phyloP scores from a whole-genome alignment of 2,113 vertebrate species.

The Centrocercus urophasianus region DNA sequence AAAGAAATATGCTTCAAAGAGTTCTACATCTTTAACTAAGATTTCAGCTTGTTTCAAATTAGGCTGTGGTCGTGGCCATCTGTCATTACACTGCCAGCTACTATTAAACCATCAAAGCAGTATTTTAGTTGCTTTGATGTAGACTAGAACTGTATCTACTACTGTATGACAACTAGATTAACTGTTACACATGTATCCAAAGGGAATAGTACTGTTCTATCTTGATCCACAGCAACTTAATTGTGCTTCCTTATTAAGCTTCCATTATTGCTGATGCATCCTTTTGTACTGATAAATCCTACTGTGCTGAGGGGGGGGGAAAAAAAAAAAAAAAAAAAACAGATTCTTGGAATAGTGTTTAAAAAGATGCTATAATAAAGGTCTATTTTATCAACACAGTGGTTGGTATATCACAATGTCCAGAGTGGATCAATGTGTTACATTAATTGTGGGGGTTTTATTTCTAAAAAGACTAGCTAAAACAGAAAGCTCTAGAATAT shows the following conservation, averaged over 20 bases:
- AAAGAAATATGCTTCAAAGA: not conserved
- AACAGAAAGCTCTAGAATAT: not conserved
- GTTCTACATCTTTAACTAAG: not conserved
- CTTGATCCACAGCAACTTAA: constrained; percentile 20
- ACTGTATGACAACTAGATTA: constrained; percentile 67
- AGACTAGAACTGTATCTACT: constrained; percentile 63
- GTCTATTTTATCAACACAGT: not conserved
- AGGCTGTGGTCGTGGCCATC: constrained; percentile 59
- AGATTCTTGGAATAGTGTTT: not conserved
- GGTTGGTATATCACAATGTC: not conserved
- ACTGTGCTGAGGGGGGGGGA: not conserved
- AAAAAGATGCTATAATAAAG: not conserved
- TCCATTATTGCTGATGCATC: not conserved
- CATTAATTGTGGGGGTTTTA: not conserved
- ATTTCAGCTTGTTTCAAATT: constrained; percentile 62
- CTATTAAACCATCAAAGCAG: constrained; percentile 78
- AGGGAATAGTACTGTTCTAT: constrained; percentile 54
- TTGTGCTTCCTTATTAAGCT: constrained; percentile 17
- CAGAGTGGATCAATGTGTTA: not conserved
- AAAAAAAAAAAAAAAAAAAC: not conserved
- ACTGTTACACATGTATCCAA: constrained; percentile 75
- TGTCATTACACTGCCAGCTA: constrained; percentile 70
- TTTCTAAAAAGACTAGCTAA: not conserved
- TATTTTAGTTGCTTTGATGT: constrained; percentile 78
- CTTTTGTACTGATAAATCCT: not conserved